These are phyloP conservation scores for Palythoa grandiflora DNA, from an alignment of 92 coral and sea anemone genomes.

Conservation along the genomic window DNA sequence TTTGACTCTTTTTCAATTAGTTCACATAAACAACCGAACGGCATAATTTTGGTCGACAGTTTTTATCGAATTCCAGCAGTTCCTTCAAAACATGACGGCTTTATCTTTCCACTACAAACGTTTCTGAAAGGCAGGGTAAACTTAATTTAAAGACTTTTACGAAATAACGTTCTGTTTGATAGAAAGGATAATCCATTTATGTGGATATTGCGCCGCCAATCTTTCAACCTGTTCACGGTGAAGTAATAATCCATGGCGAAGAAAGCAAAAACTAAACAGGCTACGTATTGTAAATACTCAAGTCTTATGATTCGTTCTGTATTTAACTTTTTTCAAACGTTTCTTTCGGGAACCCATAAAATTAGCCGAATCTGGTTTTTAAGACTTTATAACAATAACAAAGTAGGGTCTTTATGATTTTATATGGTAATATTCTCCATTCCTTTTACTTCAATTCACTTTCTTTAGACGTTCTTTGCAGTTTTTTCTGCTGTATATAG, in stretches of 20 bases:
- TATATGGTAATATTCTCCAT: too few species aligned
- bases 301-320: background rate
- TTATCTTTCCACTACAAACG: background rate
- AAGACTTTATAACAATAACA: too few species aligned
- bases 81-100: background rate
- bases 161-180: background rate
- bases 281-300: background rate
- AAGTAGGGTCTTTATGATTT: too few species aligned
- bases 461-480: too few species aligned
- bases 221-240: background rate
- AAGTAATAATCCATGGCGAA: background rate
- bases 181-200: background rate
- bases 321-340: too few species aligned
- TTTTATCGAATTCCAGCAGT: background rate
- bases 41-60: background rate
- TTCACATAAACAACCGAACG: background rate
- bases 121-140: background rate
- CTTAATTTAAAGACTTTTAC: background rate
- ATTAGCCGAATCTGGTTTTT: too few species aligned
- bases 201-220: background rate
- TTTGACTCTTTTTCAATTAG: background rate
- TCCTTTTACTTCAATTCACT: too few species aligned
- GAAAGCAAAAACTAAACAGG: background rate
- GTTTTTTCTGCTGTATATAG: too few species aligned
- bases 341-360: too few species aligned